phyloP scores from a whole-genome alignment of 2,888 invertebrate genomes.

The Ephialtes manifestator region DNA sequence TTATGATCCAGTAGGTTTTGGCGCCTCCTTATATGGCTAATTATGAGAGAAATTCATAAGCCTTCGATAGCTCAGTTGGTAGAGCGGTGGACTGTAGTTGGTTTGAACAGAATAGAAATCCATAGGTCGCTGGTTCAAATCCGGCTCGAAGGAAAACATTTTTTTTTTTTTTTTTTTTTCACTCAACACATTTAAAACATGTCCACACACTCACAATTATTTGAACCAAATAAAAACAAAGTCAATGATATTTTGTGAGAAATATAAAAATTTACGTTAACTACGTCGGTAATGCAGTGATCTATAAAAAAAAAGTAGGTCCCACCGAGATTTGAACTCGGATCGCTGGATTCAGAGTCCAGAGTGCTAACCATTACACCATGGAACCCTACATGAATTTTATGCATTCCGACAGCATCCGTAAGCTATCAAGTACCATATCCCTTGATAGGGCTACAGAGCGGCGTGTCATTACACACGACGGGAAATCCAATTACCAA shows the following conservation, averaged over 20 bases:
- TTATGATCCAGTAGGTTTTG: neutral
- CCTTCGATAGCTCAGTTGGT: conserved; percentile 85
- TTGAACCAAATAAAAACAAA: neutral
- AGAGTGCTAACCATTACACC: conserved; percentile 91
- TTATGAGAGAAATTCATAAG: neutral
- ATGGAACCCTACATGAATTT: conserved; percentile 86
- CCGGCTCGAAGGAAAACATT: conserved; percentile 83
- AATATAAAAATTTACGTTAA: neutral
- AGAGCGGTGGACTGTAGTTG: conserved; percentile 85
- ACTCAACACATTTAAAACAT: neutral
- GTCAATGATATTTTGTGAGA: neutral
- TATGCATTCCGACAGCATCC: conserved; percentile 3
- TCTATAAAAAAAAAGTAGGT: conserved; percentile 87
- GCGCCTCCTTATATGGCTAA: neutral
- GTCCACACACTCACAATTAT: neutral
- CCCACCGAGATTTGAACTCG: conserved; percentile 93
- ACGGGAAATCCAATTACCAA: conserved; percentile 73
- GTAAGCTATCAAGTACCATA: neutral
- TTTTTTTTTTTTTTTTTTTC: conserved; percentile 75
- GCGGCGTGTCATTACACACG: conserved; percentile 65
- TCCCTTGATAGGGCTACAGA: conserved; percentile 51
- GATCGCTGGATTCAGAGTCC: conserved; percentile 93
- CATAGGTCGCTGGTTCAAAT: conserved; percentile 86
- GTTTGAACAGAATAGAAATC: conserved; percentile 76
- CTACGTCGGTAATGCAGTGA: neutral